Base-by-base conservation (phyloP, 2,797 vertebrate species). In the Etheostoma perlongum region DNA sequence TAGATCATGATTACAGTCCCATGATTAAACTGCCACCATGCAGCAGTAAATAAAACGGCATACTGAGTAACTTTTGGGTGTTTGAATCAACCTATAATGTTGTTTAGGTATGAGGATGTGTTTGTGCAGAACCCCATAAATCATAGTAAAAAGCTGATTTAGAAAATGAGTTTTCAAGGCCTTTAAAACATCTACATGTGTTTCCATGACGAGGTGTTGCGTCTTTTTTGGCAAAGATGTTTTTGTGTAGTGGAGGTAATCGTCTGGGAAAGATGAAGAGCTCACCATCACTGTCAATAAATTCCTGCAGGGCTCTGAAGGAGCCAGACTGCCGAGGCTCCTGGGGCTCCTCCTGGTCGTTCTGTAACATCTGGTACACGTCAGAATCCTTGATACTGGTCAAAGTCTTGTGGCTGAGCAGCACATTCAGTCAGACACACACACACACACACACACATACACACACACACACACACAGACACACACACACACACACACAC, bases 291-390 rank as follows among this genome's bases (percentile, higher is more conserved):
- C 92, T 93, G 79, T 97, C 95, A 48, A 99, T 96, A 68, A 96
- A 95, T 1, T 97, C 98, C 94, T 99, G 98, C 85, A 99, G 96
- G 80, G 98, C 96, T 88, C 94, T 95, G 88, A 99, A 99, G 68
- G 98, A 99, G 69, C 98, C 97, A 0, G 98, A 99, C 89, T 99
- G 98, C 30, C 97, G 96, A 0, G 98, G 98, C 77, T 96, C 94
- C 3, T 93, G 89, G 12, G 95, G 94, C 53, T 96, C 95, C 42
- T 98, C 94, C 72, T 94, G 78, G 54, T 95, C 94, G 75, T 93
- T 89, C 4, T 97, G 97, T 19, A 99, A 91, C 97, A 99, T 97
- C 81, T 92, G 96, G 93, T 98, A 99, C 73, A 99, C 98, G 0
- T 98, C 97, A 0, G 98, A 99, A 6, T 96, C 95, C 86, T 96